Evolutionary conservation across 1,140 invertebrate genomes (phyloP), one percentile per base, ranked within the genome.

Genomic region (Neodiprion virginianus): DNA sequence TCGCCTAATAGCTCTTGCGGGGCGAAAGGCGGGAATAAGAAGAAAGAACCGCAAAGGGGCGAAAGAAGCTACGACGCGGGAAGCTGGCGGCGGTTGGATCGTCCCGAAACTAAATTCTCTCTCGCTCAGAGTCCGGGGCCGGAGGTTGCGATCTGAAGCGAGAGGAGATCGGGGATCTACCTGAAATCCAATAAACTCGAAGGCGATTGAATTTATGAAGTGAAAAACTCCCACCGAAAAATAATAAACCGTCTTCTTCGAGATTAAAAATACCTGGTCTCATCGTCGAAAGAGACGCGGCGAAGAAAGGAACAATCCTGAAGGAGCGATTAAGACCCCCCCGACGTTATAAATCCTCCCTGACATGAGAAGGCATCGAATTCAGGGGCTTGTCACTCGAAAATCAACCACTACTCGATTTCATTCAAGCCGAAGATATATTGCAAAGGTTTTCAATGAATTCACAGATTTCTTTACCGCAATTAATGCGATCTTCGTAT

Each of bases 131-230:
- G 53, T 12, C 7, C 53, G 53, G n/a, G 53, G 53, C 53, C 28
- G 53, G 53, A 61, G 53, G 53, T 14, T 17, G 53, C n/a, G 11
- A n/a, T 2, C 28, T n/a, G 53, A 61, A 12, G 53, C 53, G 77
- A 21, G 21, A 47, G 21, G 40, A 14, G 21, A 21, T 75, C 77
- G 78, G 81, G 75, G 76, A 79, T 72, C 77, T 78, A 71, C 72
- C 75, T 12, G 11, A 80, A 84, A 87, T 85, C 82, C 86, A 87
- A 87, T 88, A 88, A 86, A 83, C 80, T 78, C 74, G 79, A 81
- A 84, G 80, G 79, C 84, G 82, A 87, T 88, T 87, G 87, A 88
- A 88, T 87, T 87, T 84, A 83, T 86, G 83, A 84, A 84, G 82
- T 86, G 81, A 85, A 85, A 88, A 86, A 84, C 11, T 12, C 11